A percentile compares a stretch with the other conserved stretches of the same genome.
phyloP scores from a whole-genome alignment of 2,888 invertebrate genomes.

The Nomada flava region DNA sequence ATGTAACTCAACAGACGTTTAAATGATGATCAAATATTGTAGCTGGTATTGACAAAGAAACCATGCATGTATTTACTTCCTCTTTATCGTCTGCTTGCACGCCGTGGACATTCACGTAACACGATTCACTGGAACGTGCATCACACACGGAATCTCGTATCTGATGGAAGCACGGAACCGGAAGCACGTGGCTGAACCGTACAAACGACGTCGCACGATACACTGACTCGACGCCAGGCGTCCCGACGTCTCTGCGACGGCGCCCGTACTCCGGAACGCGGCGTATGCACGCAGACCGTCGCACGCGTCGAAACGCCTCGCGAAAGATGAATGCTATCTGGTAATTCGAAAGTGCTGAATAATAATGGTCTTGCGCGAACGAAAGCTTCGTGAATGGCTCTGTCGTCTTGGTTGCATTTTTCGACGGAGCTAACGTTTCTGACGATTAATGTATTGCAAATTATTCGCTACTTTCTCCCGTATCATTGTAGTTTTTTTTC shows the following conservation, averaged over 20 bases:
- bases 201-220: slow-evolving; percentile 71
- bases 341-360: slow-evolving; percentile 41
- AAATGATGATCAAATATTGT: no score
- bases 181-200: slow-evolving; percentile 70
- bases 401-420: no score
- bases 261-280: slow-evolving; percentile 51
- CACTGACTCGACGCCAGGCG: slow-evolving; percentile 70
- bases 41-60: no score
- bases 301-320: slow-evolving; percentile 39
- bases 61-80: slow-evolving; percentile 61
- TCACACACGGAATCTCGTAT: slow-evolving; percentile 43
- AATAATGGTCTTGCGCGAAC: slow-evolving; percentile 13
- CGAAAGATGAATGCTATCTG: slow-evolving; percentile 18
- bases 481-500: not conserved
- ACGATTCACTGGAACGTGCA: slow-evolving; percentile 40
- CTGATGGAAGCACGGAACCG: slow-evolving; percentile 58
- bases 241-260: slow-evolving; percentile 64
- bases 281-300: slow-evolving; percentile 37
- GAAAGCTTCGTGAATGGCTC: not conserved
- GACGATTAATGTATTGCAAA: not conserved
- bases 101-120: slow-evolving; percentile 68
- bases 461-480: not conserved
- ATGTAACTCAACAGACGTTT: no score
- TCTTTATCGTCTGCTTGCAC: slow-evolving; percentile 54
- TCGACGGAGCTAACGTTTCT: not conserved